Conservation (phyloP, 2,113 vertebrate genomes). For the Sander vitreus region DNA sequence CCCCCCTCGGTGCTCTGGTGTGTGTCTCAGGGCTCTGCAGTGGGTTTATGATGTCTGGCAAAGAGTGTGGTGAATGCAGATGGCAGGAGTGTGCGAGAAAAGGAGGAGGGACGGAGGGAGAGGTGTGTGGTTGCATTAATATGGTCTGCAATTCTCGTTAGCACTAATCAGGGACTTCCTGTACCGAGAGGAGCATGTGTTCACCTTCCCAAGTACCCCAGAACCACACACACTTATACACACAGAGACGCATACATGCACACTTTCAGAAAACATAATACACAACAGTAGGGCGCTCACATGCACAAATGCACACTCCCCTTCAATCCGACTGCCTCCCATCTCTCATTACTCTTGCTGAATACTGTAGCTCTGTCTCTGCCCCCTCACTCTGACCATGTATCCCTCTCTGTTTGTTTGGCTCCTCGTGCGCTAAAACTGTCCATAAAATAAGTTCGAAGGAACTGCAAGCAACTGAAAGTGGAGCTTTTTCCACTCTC, state of each 20-base stretch:
- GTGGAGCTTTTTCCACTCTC: slow-evolving; percentile 77
- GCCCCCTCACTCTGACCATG: slow-evolving; percentile 50
- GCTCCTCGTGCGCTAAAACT: slow-evolving; percentile 57
- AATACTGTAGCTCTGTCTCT: slow-evolving; percentile 37
- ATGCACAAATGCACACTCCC: slow-evolving; percentile 33
- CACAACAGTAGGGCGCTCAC: slow-evolving; percentile 39
- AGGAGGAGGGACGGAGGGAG: slow-evolving; percentile 50
- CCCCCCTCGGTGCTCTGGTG: slow-evolving; percentile 73
- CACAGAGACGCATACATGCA: slow-evolving; percentile 56
- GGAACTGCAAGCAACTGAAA: slow-evolving; percentile 66
- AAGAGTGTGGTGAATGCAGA: slow-evolving; percentile 76
- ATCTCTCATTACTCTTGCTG: slow-evolving; percentile 19
- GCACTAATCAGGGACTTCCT: slow-evolving; percentile 88
- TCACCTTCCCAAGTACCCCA: slow-evolving; percentile 79
- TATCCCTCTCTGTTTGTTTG: slow-evolving; percentile 71
- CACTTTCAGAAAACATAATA: slow-evolving; percentile 53
- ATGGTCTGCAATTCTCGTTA: slow-evolving; percentile 87
- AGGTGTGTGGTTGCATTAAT: slow-evolving; percentile 88
- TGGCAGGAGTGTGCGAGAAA: slow-evolving; percentile 77
- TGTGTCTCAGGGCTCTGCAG: slow-evolving; percentile 69
- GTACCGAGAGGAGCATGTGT: slow-evolving; percentile 79
- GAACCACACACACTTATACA: slow-evolving; percentile 54
- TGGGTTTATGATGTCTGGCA: slow-evolving; percentile 83
- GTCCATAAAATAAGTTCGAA: slow-evolving; percentile 79
- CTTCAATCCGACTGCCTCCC: slow-evolving; percentile 28